Conservation (phyloP, 2,113 vertebrate species). For the Cettia cetti region DNA sequence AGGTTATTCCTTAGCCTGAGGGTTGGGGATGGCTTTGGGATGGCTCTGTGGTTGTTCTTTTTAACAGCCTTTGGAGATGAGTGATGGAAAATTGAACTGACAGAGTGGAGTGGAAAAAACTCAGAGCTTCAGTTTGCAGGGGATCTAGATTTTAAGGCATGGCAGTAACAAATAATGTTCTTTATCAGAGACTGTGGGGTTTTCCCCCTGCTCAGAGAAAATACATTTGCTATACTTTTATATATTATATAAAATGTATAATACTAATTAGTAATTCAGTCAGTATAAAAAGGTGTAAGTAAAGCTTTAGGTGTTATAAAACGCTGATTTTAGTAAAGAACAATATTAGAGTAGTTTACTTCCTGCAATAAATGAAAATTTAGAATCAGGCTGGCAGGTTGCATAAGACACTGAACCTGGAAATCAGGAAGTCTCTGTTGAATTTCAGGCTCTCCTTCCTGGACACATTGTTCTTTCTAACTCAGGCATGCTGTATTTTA, state of each 20-base stretch:
- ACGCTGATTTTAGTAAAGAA: background rate
- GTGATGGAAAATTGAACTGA: background rate
- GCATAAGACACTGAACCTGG: background rate
- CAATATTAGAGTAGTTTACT: background rate
- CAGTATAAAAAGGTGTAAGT: background rate
- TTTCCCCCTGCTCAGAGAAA: background rate
- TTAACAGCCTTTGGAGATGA: background rate
- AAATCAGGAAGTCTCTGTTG: slow-evolving; percentile 1
- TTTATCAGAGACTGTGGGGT: background rate
- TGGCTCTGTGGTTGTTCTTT: background rate
- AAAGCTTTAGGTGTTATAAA: background rate
- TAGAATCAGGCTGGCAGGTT: background rate
- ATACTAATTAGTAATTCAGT: background rate
- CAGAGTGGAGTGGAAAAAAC: background rate
- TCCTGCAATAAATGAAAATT: background rate
- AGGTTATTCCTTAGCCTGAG: background rate
- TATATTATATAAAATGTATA: background rate
- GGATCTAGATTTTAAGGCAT: background rate
- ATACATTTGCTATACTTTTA: background rate
- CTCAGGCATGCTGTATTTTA: background rate
- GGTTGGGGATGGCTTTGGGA: background rate
- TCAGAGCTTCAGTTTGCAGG: background rate
- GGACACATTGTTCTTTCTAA: background rate
- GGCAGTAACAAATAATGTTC: background rate
- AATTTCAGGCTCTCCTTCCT: background rate